phyloP scores from a whole-genome alignment of 2,797 vertebrate species.

The Brachyrhaphis roseni region DNA sequence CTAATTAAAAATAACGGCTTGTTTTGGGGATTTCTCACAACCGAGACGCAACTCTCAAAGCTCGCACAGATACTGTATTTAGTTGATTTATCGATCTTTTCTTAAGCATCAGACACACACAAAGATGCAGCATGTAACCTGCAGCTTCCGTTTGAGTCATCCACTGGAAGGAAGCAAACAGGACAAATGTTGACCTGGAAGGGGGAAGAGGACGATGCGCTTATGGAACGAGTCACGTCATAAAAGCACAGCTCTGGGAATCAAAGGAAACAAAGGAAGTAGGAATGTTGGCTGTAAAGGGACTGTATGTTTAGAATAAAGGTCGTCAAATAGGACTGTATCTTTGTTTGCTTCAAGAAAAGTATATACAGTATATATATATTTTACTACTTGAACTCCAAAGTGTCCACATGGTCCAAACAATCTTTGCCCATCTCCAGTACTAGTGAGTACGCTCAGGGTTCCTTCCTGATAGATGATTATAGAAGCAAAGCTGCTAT shows the following conservation, averaged over 20 bases:
- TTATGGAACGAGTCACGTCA: slow-evolving; percentile 10
- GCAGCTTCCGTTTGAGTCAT: slow-evolving; percentile 43
- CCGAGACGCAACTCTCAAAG: slow-evolving; percentile 43
- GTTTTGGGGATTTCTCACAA: slow-evolving; percentile 51
- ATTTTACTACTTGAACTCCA: background rate
- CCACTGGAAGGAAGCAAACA: slow-evolving; percentile 21
- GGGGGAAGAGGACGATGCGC: background rate
- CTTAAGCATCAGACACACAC: slow-evolving; percentile 17
- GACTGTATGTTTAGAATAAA: slow-evolving; percentile 3
- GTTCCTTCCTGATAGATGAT: background rate
- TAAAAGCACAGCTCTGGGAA: slow-evolving; percentile 9
- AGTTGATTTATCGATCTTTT: background rate
- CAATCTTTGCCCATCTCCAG: background rate
- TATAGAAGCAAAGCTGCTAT: background rate
- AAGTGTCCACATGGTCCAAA: background rate
- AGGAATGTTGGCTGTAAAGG: slow-evolving; percentile 25
- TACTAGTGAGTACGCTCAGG: background rate
- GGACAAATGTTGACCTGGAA: slow-evolving; percentile 12
- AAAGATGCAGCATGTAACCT: slow-evolving; percentile 23
- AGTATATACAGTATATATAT: too few relatives aligned
- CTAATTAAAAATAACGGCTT: slow-evolving; percentile 52
- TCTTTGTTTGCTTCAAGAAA: background rate
- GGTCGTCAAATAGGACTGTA: background rate
- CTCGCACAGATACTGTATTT: slow-evolving; percentile 22
- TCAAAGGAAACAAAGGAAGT: slow-evolving; percentile 17